Conservation (phyloP, 2,888 invertebrate species). For the Caenorhabditis doughertyi region DNA sequence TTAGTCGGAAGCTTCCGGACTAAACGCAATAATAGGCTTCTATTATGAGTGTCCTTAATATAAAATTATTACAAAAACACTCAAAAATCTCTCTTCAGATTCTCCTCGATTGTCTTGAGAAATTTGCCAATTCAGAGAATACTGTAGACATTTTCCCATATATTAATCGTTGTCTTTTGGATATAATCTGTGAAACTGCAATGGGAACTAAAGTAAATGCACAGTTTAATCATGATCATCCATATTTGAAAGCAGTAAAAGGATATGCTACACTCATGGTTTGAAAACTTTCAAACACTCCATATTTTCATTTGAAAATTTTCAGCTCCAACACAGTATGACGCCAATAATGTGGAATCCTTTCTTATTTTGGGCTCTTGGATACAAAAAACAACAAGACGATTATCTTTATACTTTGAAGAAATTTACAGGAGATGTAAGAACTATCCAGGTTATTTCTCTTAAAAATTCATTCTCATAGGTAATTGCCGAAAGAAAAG, state of each 20-base stretch:
- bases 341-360: background rate
- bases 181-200: constrained; percentile 22
- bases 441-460: background rate
- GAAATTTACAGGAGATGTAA: constrained; percentile 6
- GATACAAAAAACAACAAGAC: constrained; percentile 15
- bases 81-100: too few species aligned
- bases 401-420: constrained; percentile 13
- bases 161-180: constrained; percentile 13
- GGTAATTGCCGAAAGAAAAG: constrained; percentile 75
- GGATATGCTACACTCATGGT: constrained; percentile 6
- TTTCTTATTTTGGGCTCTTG: constrained; percentile 14
- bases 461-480: background rate
- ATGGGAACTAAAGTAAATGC: constrained; percentile 30
- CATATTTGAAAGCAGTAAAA: constrained; percentile 72
- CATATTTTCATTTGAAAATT: background rate
- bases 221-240: constrained; percentile 49
- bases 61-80: too few species aligned
- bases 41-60: too few species aligned
- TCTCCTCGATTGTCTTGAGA: constrained; percentile 82
- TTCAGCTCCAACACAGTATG: background rate
- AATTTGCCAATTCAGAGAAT: constrained; percentile 71
- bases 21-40: too few species aligned
- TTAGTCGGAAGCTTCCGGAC: background rate
- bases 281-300: background rate
- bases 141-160: constrained; percentile 23